Percentiles rank a stretch among this genome's conserved stretches.
Conservation (phyloP, 2,797 vertebrate species). For the Eospalax fontanierii region DNA sequence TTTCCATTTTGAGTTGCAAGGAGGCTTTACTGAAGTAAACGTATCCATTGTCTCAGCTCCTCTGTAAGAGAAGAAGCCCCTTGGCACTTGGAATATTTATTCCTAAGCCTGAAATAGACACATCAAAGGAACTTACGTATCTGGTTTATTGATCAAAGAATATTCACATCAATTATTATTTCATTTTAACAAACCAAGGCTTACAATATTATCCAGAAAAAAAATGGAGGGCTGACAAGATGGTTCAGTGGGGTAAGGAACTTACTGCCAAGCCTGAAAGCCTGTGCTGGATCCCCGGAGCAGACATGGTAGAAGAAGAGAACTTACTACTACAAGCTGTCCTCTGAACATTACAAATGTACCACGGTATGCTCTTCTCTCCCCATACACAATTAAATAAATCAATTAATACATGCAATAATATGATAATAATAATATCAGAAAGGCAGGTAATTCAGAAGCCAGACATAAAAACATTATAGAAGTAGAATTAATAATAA, state of each 20-base stretch:
- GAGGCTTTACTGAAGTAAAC: not conserved
- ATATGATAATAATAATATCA: not conserved
- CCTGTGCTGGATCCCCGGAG: not conserved
- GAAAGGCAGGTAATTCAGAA: not conserved
- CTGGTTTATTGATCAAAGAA: not conserved
- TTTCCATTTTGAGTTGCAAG: slow-evolving; percentile 21
- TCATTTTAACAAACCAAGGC: not conserved
- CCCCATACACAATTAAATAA: not conserved
- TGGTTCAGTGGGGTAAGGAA: not conserved
- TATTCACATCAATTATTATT: not conserved
- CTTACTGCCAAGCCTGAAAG: not conserved
- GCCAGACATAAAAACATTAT: not conserved
- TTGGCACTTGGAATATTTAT: not conserved
- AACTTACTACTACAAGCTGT: not conserved
- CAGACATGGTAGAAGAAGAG: not conserved
- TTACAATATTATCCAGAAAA: not conserved
- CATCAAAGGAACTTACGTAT: not conserved
- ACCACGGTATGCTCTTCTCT: not conserved
- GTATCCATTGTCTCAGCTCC: not conserved
- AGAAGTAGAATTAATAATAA: not conserved
- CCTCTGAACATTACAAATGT: not conserved
- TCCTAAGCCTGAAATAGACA: not conserved
- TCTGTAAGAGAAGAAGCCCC: not conserved
- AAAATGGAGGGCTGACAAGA: not conserved
- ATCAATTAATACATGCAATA: not conserved